These are phyloP conservation scores for Rhinolophus sinicus DNA, from an alignment of 2,113 vertebrate genomes.

Conservation along the genomic window DNA sequence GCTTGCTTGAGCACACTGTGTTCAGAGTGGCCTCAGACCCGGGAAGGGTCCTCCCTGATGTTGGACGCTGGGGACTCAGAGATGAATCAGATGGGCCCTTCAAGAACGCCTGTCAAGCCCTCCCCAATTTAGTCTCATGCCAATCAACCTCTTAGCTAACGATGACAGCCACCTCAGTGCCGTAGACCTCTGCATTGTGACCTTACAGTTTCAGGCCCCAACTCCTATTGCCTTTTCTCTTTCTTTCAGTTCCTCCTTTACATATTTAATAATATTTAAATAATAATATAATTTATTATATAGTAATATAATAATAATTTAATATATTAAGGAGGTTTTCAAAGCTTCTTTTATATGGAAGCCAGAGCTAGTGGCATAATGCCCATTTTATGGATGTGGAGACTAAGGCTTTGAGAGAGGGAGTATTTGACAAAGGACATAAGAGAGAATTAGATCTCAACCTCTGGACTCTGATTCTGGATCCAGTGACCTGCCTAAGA, in stretches of 20 bases:
- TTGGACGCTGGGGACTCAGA: neutral
- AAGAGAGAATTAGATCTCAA: slow-evolving; percentile 11
- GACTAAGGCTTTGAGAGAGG: neutral
- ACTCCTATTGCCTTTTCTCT: neutral
- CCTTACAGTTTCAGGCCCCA: neutral
- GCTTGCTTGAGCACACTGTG: neutral
- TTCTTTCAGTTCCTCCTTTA: neutral
- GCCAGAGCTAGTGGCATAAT: neutral
- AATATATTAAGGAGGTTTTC: neutral
- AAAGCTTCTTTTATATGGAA: neutral
- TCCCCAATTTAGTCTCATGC: neutral
- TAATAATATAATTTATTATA: neutral
- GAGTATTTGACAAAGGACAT: neutral
- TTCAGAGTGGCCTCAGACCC: neutral
- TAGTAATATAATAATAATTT: neutral
- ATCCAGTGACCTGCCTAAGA: neutral
- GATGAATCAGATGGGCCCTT: neutral
- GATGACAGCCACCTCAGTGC: neutral
- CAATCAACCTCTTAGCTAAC: neutral
- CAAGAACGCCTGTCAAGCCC: accelerated
- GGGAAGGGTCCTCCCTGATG: neutral
- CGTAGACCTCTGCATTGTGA: neutral
- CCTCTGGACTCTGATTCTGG: neutral
- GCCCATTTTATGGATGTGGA: neutral
- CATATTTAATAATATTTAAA: neutral